Evolutionary conservation across 2,797 vertebrate genomes (phyloP), one percentile per base, ranked within the genome.

Genomic region (Halcyon smyrnensis): DNA sequence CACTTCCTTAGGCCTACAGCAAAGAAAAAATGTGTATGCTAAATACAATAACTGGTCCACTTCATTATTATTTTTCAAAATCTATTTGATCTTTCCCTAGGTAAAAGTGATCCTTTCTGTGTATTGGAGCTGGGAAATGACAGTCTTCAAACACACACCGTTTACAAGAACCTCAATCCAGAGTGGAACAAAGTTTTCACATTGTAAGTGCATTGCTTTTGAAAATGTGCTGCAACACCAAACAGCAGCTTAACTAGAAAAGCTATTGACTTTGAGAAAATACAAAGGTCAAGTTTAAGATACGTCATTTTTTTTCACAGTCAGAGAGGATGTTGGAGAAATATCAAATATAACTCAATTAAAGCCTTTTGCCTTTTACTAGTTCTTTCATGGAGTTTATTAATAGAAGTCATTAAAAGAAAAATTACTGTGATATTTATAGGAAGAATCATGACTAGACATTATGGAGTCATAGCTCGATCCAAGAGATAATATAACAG

Each of bases 171-270:
- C 60, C 96, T 99, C 87, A 99, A 99, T 93, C 99, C 99, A 2
- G 99, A 99, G 94, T 99, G 99, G 99, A 99, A 98, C 98, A 99
- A 99, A 98, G 98, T 98, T 65, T 98, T 99, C 82, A 99, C 99
- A 2, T 98, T 99, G 99, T 99, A 97, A 99, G 99, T 98, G 80
- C n/a, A 74, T 94, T 91, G 57, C 59, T 88, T 94, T 80, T 75
- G 64, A 87, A 82, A 77, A 56, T 57, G 19, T 5, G 46, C 84
- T 45, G 63, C 36, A 68, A 5, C 39, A 50, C 46, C 51, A 41
- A 43, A 60, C 36, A 65, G 51, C 56, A 87, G 80, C 70, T 82
- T 76, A 60, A 41, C 67, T 68, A 18, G 59, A 50, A 85, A 95
- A 87, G 70, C 74, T 79, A 68, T 77, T 9, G 70, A 90, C 89